Evolutionary conservation across 2,888 invertebrate genomes (phyloP).

Genomic region (Hirudinaria manillensis): DNA sequence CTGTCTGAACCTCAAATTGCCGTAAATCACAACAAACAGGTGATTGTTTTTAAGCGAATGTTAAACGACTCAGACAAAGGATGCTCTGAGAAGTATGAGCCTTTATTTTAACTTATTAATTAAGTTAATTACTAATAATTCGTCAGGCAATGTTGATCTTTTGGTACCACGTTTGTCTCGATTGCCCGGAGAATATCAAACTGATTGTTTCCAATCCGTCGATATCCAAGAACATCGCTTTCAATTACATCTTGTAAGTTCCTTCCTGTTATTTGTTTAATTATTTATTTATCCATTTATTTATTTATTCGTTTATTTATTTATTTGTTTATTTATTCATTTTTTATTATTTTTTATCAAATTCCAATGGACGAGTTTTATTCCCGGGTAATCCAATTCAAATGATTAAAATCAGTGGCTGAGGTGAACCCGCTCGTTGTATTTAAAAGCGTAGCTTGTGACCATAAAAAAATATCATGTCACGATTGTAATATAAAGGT

Average conservation of each 20-base stretch:
- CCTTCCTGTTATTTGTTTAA: not conserved
- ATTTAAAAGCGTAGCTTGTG: too few relatives aligned
- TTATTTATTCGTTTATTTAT: too few relatives aligned
- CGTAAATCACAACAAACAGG: slow-evolving; percentile 87
- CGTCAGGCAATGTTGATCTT: slow-evolving; percentile 73
- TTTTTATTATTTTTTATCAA: too few relatives aligned
- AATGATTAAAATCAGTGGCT: too few relatives aligned
- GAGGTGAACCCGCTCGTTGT: too few relatives aligned
- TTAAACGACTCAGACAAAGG: not conserved
- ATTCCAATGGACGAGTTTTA: slow-evolving; percentile 21
- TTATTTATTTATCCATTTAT: too few relatives aligned
- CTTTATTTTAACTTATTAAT: too few relatives aligned
- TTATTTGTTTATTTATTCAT: too few relatives aligned
- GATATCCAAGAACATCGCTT: slow-evolving; percentile 87
- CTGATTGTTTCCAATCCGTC: slow-evolving; percentile 78
- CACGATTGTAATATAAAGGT: too few relatives aligned
- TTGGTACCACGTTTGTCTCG: slow-evolving; percentile 86
- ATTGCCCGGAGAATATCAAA: slow-evolving; percentile 86
- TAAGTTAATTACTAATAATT: too few relatives aligned
- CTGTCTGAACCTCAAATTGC: slow-evolving; percentile 88
- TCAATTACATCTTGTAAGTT: slow-evolving; percentile 86
- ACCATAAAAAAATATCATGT: too few relatives aligned
- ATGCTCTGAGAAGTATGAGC: too few relatives aligned
- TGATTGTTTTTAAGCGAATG: slow-evolving; percentile 33
- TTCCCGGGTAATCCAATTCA: not conserved